Evolutionary conservation across 2,797 vertebrate species (phyloP), one percentile per base, ranked within the genome.

Genomic region (Fistularia commersonii): DNA sequence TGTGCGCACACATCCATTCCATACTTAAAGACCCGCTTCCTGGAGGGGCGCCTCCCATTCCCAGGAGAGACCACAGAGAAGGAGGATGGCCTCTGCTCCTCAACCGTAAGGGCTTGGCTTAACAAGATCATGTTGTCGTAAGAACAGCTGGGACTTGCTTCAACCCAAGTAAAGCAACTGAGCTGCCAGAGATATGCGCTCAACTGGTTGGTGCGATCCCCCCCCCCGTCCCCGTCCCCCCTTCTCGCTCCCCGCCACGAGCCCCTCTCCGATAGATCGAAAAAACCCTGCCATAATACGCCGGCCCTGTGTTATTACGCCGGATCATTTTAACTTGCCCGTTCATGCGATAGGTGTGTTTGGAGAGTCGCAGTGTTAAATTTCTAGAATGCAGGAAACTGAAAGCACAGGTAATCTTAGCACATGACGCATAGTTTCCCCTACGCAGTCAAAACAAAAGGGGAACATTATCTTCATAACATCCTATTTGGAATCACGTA

Each of bases 311-410:
- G 6, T 60, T 68, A 48, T 70, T 71, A 54, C 67, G 72, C 66
- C n/a, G n/a, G n/a, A n/a, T 74, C 67, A 58, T 72, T 76, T 55
- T 45, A 74, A 82, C 81, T 77, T 83, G 80, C 77, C 84, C 69
- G 78, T 83, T 86, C 81, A 81, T 83, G 81, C 69, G 74, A 82
- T 74, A 81, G 82, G 79, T 80, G 77, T 83, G 79, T 82, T 80
- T 4, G 11, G 34, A 46, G 74, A 56, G n/a, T n/a, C 45, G 14
- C 45, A 54, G 34, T 64, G 58, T 57, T 52, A 45, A 48, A 61
- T 74, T 64, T 76, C 72, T 62, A 61, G 64, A 57, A 61, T 54
- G 44, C 39, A 62, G 41, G 68, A 68, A 69, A 74, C 52, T 69
- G 48, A 83, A 80, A 69, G 48, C 66, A 43, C 59, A 64, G 70